A percentile compares a stretch with the other conserved stretches of the same genome.
These are phyloP conservation scores for Hyposoter dolosus DNA, from an alignment of 2,888 invertebrate species.

Conservation along the genomic window DNA sequence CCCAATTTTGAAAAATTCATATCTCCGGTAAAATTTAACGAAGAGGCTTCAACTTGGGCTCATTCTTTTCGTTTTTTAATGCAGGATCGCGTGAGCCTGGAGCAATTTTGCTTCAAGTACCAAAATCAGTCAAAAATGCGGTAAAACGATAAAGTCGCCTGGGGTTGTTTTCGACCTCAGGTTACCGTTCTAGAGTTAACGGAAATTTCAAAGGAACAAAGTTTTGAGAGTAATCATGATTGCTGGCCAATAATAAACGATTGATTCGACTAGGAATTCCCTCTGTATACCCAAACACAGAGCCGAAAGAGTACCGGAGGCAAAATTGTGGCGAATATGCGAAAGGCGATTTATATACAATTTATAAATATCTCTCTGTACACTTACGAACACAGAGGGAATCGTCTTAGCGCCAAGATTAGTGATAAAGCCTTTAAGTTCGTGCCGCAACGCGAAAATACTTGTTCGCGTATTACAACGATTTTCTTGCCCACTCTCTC, in stretches of 20 bases:
- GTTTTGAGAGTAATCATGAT: neutral
- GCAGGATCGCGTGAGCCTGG: too few relatives aligned
- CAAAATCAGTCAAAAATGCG: too few relatives aligned
- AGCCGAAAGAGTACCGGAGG: constrained; percentile 47
- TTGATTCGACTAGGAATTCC: constrained; percentile 1
- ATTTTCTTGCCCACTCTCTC: constrained; percentile 38
- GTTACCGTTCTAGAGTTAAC: too few relatives aligned
- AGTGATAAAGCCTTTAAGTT: constrained; percentile 77
- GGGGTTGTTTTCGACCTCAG: too few relatives aligned
- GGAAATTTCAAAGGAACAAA: neutral
- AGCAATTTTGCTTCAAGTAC: too few relatives aligned
- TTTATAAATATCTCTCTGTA: constrained; percentile 18
- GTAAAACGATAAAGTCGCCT: too few relatives aligned
- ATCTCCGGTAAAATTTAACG: too few relatives aligned
- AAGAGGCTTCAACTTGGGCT: too few relatives aligned
- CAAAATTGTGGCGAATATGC: constrained; percentile 28
- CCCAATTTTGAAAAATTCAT: too few relatives aligned
- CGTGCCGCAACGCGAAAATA: constrained; percentile 58
- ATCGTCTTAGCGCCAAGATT: constrained; percentile 72
- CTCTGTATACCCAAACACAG: neutral
- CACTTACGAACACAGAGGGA: constrained; percentile 30
- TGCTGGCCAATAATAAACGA: neutral
- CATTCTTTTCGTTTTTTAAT: too few relatives aligned
- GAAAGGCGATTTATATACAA: constrained; percentile 23
- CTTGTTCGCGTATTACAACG: constrained; percentile 32